Evolutionary conservation across 2,113 vertebrate genomes (phyloP).

Genomic region (Heliornis fulica): DNA sequence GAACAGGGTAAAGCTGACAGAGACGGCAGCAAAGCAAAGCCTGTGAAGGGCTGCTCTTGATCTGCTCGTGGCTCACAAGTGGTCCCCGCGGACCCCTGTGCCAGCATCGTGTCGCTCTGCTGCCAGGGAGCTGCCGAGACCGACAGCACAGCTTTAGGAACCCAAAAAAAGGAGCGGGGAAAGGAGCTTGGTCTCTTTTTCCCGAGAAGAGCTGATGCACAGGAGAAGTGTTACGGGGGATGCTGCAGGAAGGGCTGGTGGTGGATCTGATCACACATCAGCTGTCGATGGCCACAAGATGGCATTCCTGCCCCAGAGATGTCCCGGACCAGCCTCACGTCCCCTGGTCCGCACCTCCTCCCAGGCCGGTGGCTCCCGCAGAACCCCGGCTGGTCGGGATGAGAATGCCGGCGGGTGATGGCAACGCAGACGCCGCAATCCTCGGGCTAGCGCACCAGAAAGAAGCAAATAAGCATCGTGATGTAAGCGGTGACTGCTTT

Average conservation of each 20-base stretch:
- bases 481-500: background rate
- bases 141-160: background rate
- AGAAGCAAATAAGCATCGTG: too few species aligned
- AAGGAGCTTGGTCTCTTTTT: background rate
- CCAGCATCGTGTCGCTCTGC: background rate
- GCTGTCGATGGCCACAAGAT: constrained; percentile 63
- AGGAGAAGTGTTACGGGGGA: background rate
- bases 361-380: background rate
- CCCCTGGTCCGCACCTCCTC: too few species aligned
- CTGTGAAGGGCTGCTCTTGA: constrained; percentile 34
- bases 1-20: background rate
- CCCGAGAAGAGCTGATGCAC: background rate
- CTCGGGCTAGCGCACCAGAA: too few species aligned
- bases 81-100: background rate
- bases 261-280: background rate
- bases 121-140: constrained; percentile 11
- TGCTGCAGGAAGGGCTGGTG: background rate
- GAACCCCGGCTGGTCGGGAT: background rate
- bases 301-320: constrained; percentile 60
- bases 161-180: background rate
- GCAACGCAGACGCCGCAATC: background rate
- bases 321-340: background rate
- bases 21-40: constrained; percentile 44
- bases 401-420: background rate
- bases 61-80: constrained; percentile 9